phyloP scores from a whole-genome alignment of 2,888 invertebrate genomes.

The Hybos culiciformis region DNA sequence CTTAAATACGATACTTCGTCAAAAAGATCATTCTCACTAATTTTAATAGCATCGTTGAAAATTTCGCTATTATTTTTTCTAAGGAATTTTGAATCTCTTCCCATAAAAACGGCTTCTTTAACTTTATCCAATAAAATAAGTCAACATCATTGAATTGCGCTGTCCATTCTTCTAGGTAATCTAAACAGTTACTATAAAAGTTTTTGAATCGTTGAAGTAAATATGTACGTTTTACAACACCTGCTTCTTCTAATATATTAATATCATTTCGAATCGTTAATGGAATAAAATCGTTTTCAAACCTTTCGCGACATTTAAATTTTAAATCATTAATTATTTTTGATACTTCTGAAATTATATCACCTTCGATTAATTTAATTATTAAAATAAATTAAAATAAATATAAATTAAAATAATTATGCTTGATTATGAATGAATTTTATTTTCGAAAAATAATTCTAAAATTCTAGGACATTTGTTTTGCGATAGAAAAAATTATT shows the following conservation, averaged over 20 bases:
- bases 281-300: conserved; percentile 2
- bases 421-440: conserved; percentile 7
- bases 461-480: conserved; percentile 5
- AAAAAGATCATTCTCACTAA: neutral
- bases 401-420: conserved; percentile 4
- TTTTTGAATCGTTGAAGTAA: neutral
- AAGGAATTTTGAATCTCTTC: neutral
- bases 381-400: no score
- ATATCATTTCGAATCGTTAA: conserved; percentile 1
- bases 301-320: neutral
- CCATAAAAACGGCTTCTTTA: neutral
- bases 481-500: conserved; percentile 4
- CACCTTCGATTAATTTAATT: conserved; percentile 5
- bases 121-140: neutral
- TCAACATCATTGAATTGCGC: neutral
- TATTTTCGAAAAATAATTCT: conserved; percentile 5
- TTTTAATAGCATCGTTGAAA: neutral
- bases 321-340: conserved; percentile 8
- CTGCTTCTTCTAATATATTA: neutral
- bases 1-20: conserved; percentile 1
- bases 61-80: neutral
- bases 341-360: conserved; percentile 9
- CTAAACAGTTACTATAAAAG: neutral
- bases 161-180: conserved; percentile 1
- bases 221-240: neutral